phyloP scores from a whole-genome alignment of 2,797 vertebrate species.

The Protonibea diacanthus region DNA sequence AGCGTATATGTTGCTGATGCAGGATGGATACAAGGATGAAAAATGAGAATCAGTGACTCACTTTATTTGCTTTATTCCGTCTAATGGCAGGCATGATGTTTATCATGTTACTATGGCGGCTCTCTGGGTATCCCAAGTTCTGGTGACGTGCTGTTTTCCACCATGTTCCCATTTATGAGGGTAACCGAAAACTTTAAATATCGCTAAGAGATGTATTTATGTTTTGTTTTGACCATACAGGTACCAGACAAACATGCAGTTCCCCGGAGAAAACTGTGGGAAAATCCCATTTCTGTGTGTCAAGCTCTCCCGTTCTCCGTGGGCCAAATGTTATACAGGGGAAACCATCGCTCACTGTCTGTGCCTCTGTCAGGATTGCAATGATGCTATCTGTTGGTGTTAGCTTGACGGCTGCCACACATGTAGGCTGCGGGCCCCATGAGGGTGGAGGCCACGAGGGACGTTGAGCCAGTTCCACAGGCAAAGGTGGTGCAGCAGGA shows the following conservation, averaged over 20 bases:
- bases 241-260: constrained; percentile 62
- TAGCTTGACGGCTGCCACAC: constrained; percentile 74
- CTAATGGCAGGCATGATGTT: constrained; percentile 59
- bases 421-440: constrained; percentile 50
- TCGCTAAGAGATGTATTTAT: constrained; percentile 36
- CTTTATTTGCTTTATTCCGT: constrained; percentile 71
- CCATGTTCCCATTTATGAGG: constrained; percentile 36
- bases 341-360: constrained; percentile 65
- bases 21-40: constrained; percentile 68
- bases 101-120: constrained; percentile 71
- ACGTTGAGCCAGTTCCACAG: constrained; percentile 29
- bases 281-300: constrained; percentile 60
- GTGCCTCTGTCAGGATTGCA: constrained; percentile 54
- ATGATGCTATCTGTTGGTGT: constrained; percentile 79
- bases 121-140: constrained; percentile 39
- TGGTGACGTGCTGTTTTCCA: constrained; percentile 58
- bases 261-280: constrained; percentile 47
- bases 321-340: constrained; percentile 58
- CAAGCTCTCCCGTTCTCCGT: constrained; percentile 43
- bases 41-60: constrained; percentile 74
- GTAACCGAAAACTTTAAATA: constrained; percentile 37
- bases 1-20: constrained; percentile 76
- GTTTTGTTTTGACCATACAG: constrained; percentile 60
- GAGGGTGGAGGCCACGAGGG: constrained; percentile 47
- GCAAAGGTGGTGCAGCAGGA: constrained; percentile 52